phyloP scores from a whole-genome alignment of 2,797 vertebrate species.

The Diceros bicornis region DNA sequence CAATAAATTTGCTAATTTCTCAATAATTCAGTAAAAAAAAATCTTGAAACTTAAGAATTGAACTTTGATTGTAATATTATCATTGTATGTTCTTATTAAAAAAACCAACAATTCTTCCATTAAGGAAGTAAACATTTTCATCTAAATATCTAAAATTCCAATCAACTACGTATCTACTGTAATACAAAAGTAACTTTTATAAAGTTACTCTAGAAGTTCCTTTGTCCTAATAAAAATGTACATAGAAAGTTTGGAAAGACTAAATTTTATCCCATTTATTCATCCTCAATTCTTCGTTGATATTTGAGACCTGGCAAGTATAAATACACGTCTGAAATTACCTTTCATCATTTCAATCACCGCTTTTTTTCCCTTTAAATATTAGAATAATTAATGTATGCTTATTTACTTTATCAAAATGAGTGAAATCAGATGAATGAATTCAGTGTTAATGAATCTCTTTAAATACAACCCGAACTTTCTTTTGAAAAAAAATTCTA shows the following conservation, averaged over 20 bases:
- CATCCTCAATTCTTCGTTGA: not conserved
- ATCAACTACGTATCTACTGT: not conserved
- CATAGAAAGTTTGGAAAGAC: not conserved
- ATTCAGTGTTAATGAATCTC: slow-evolving; percentile 8
- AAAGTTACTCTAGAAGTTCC: not conserved
- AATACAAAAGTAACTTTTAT: not conserved
- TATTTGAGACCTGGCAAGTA: not conserved
- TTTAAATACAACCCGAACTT: not conserved
- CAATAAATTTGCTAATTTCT: not conserved
- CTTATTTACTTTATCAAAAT: not conserved
- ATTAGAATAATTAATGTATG: not conserved
- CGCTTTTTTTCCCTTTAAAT: not conserved
- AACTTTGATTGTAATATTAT: not conserved
- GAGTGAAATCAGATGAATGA: not conserved
- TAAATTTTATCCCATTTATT: not conserved
- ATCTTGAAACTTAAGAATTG: not conserved
- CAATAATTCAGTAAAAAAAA: slow-evolving; percentile 8
- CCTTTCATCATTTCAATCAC: not conserved
- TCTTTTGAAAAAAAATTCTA: not conserved
- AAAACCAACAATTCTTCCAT: slow-evolving; percentile 6
- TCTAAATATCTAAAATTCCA: not conserved
- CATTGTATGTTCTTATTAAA: not conserved
- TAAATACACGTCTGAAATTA: not conserved
- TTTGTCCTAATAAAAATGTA: not conserved
- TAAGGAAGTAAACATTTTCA: not conserved